phyloP scores from a whole-genome alignment of 2,888 invertebrate species.

The Caenorhabditis auriculariae region DNA sequence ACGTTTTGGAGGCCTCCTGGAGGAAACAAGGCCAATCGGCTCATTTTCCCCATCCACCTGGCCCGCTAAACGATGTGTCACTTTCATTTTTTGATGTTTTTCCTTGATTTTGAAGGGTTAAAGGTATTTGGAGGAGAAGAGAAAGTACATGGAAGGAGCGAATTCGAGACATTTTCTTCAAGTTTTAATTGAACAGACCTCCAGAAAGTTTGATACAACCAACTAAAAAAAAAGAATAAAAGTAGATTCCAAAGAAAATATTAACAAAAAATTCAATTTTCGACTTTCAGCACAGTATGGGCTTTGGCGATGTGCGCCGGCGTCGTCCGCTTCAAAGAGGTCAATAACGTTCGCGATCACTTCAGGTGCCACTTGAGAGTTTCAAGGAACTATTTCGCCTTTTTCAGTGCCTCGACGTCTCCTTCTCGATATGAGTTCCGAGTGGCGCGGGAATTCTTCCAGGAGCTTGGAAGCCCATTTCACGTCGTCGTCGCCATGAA shows the following conservation, averaged over 20 bases:
- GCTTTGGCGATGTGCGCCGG: conserved; percentile 47
- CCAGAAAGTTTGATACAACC: not conserved
- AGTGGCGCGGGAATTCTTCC: conserved; percentile 60
- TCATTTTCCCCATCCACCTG: no score
- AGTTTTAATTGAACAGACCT: not conserved
- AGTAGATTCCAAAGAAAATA: not conserved
- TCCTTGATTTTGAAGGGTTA: not conserved
- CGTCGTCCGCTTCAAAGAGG: conserved; percentile 57
- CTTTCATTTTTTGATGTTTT: not conserved
- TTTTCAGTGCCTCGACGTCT: conserved; percentile 50
- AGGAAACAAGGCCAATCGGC: no score
- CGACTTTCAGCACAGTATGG: conserved; percentile 43
- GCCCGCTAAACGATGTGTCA: no score
- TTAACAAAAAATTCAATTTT: not conserved
- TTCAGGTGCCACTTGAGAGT: conserved; percentile 43
- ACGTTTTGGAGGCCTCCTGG: no score
- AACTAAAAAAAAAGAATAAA: not conserved
- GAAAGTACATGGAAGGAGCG: no score
- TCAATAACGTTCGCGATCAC: conserved; percentile 62
- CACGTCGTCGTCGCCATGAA: conserved; percentile 61
- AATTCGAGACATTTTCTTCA: not conserved
- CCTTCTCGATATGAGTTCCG: conserved; percentile 57
- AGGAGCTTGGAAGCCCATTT: conserved; percentile 59
- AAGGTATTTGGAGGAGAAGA: not conserved
- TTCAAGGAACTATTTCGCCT: no score